A percentile compares a stretch with the other conserved stretches of the same genome.
phyloP scores from a whole-genome alignment of 2,797 vertebrate species.

The Clarias fuscus region DNA sequence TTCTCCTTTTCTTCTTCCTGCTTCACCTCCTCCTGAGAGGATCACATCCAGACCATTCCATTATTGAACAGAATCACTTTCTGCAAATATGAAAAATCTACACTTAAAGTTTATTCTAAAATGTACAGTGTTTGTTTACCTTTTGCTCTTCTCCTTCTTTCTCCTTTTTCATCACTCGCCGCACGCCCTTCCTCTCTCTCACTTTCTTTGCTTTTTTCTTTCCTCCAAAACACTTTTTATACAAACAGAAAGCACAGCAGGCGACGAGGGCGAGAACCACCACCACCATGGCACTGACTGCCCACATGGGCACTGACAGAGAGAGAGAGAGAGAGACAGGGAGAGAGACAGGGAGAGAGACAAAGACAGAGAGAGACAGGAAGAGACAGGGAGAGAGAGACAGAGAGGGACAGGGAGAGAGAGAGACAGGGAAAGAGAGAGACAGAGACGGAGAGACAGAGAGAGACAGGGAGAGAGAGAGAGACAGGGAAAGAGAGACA shows the following conservation, averaged over 20 bases:
- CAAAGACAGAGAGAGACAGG: not conserved
- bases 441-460: too few species aligned
- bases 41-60: not conserved
- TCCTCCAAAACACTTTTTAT: constrained; percentile 78
- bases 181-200: constrained; percentile 78
- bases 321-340: not conserved
- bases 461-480: too few species aligned
- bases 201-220: constrained; percentile 83
- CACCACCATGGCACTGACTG: constrained; percentile 81
- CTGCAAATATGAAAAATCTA: not conserved
- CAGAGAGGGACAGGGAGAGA: too few species aligned
- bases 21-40: constrained; percentile 68
- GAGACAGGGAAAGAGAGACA: too few species aligned
- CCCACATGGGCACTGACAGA: constrained; percentile 86
- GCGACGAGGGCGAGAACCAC: constrained; percentile 77
- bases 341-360: not conserved
- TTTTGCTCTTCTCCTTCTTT: constrained; percentile 79
- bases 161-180: constrained; percentile 79
- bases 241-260: constrained; percentile 83
- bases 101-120: not conserved
- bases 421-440: too few species aligned
- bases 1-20: constrained; percentile 74
- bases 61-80: not conserved
- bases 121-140: constrained; percentile 61
- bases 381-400: too few species aligned